Evolutionary conservation across 2,113 vertebrate species (phyloP).

Genomic region (Perca flavescens): DNA sequence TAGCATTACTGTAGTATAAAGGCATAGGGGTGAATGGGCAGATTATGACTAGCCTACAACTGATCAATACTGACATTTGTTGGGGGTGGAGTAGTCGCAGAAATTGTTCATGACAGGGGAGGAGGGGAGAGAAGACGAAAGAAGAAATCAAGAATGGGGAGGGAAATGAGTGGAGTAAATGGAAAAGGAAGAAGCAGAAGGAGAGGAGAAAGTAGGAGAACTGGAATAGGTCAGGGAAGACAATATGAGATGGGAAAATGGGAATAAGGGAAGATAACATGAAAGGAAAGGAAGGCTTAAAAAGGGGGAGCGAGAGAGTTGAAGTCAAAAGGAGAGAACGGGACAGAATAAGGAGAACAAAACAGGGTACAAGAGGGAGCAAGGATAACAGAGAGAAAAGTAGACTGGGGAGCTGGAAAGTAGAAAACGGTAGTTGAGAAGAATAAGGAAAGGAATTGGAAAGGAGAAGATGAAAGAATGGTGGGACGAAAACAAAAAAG

Average conservation of each 20-base stretch:
- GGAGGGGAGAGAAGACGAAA: constrained; percentile 36
- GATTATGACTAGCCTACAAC: constrained; percentile 11
- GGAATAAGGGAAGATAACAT: constrained; percentile 55
- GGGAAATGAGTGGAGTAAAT: constrained; percentile 10
- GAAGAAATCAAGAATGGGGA: constrained; percentile 20
- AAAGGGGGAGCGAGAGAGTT: constrained; percentile 34
- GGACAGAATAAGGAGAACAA: constrained; percentile 27
- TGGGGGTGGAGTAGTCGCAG: constrained; percentile 25
- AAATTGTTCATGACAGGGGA: constrained; percentile 23
- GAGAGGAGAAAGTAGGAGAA: constrained; percentile 20
- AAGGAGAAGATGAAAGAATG: constrained; percentile 20
- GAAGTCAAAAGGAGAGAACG: constrained; percentile 34
- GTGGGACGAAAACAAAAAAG: background rate
- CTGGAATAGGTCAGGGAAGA: constrained; percentile 24
- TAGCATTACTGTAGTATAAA: constrained; percentile 10
- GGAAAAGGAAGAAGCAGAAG: constrained; percentile 8
- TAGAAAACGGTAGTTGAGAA: background rate
- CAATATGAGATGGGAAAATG: constrained; percentile 33
- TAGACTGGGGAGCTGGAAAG: constrained; percentile 18
- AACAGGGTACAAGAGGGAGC: constrained; percentile 10
- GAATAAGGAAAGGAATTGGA: background rate
- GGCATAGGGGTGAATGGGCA: constrained; percentile 37
- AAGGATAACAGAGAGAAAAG: constrained; percentile 34
- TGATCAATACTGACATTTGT: constrained; percentile 49
- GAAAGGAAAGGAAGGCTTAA: constrained; percentile 44